Evolutionary conservation across 2,113 vertebrate genomes (phyloP).

Genomic region (Paraplagusia blochii): DNA sequence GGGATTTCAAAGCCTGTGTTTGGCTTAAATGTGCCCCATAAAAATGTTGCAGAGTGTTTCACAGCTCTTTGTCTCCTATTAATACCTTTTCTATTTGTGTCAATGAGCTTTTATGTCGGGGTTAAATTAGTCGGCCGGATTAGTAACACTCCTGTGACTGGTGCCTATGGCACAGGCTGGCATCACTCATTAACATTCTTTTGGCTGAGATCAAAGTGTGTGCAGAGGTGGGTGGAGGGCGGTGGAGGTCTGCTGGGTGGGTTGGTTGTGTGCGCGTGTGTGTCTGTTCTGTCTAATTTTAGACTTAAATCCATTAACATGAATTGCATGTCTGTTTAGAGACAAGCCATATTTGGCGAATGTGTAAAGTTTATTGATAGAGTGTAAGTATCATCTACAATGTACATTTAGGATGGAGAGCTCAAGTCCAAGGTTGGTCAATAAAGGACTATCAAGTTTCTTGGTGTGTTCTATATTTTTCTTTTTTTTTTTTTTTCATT

Average conservation of each 20-base stretch:
- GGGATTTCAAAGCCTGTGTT: background rate
- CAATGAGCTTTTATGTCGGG: constrained; percentile 11
- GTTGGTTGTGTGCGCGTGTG: background rate
- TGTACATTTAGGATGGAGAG: too few species aligned
- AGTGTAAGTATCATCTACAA: too few species aligned
- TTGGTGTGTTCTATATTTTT: too few species aligned
- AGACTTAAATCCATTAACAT: background rate
- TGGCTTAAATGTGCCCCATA: background rate
- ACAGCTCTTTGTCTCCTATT: constrained; percentile 1
- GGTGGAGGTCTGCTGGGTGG: background rate
- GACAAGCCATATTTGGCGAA: too few species aligned
- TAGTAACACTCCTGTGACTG: constrained; percentile 40
- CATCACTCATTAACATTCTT: constrained; percentile 52
- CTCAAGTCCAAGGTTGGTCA: too few species aligned
- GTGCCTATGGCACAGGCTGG: constrained; percentile 47
- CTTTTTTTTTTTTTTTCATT: too few species aligned
- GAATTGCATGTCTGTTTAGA: too few species aligned
- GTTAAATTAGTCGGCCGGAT: constrained; percentile 46
- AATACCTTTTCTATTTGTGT: background rate
- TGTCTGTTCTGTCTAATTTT: background rate
- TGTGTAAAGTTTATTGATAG: too few species aligned
- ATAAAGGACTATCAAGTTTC: too few species aligned
- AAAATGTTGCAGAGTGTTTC: background rate
- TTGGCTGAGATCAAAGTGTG: constrained; percentile 22
- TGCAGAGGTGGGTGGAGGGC: constrained; percentile 12